Conservation (phyloP, 2,113 vertebrate genomes). For the pig (Sus scrofa) region T2T-Sscrofa CM000825.6:145972501-145973000, state of each 20-base stretch:
- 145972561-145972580: background rate
- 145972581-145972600: background rate
- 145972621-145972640: background rate
- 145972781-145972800: background rate
- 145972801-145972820: background rate
- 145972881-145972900: background rate
- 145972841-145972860: background rate
- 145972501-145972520: background rate
- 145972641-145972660: background rate
- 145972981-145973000: too few species aligned
- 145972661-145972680: background rate
- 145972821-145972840: background rate
- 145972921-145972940: background rate
- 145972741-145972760: background rate
- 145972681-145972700: background rate
- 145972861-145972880: background rate
- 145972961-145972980: background rate
- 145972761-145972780: background rate
- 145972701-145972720: background rate
- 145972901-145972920: background rate
- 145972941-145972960: background rate
- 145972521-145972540: background rate
- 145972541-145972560: background rate
- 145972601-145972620: background rate
- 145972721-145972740: background rate